Evolutionary conservation across 2,797 vertebrate species (phyloP).

Genomic region (Alosa sapidissima): DNA sequence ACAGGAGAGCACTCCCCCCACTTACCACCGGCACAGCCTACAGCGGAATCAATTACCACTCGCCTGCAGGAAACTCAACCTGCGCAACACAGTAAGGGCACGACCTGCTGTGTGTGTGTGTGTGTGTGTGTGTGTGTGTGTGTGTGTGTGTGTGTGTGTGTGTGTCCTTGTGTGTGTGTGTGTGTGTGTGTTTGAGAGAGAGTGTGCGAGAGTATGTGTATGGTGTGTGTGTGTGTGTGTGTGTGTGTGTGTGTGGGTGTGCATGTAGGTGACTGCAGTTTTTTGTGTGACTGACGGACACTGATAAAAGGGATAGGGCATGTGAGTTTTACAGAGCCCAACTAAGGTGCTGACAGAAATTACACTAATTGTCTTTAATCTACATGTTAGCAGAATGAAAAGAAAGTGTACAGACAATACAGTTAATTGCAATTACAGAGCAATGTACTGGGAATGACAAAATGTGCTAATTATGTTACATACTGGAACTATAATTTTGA

Average conservation of each 20-base stretch:
- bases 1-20: constrained; percentile 86
- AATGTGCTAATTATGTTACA: too few species aligned
- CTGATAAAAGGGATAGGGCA: not conserved
- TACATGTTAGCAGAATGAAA: not conserved
- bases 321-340: not conserved
- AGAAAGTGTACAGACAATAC: not conserved
- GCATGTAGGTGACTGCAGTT: not conserved
- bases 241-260: constrained; percentile 29
- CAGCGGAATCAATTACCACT: constrained; percentile 97
- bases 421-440: too few species aligned
- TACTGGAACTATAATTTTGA: too few species aligned
- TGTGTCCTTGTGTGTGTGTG: constrained; percentile 32
- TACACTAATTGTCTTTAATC: not conserved
- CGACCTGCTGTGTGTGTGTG: constrained; percentile 69
- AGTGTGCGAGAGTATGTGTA: constrained; percentile 29
- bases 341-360: not conserved
- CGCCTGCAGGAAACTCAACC: constrained; percentile 92
- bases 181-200: constrained; percentile 36
- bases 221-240: constrained; percentile 27
- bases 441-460: too few species aligned
- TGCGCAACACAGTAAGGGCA: constrained; percentile 88
- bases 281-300: not conserved
- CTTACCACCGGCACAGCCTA: constrained; percentile 91
- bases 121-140: constrained; percentile 38
- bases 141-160: constrained; percentile 33